Conservation (phyloP, 2,888 invertebrate species). For the Diploptera punctata region DNA sequence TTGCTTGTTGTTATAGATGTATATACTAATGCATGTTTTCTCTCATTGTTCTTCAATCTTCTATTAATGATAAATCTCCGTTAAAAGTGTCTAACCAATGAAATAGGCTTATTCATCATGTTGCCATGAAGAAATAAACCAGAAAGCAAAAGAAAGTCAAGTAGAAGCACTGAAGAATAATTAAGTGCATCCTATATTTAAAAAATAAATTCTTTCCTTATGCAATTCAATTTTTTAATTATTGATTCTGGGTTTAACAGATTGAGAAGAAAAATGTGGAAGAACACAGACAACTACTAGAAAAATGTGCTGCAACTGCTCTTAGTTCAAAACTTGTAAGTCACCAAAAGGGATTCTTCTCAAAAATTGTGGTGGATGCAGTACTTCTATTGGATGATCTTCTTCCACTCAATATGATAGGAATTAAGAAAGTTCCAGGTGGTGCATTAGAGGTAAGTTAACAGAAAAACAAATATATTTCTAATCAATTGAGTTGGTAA, state of each 20-base stretch:
- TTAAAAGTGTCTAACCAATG: too few relatives aligned
- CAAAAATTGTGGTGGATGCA: conserved; percentile 97
- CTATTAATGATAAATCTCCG: too few relatives aligned
- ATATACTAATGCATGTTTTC: too few relatives aligned
- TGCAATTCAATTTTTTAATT: too few relatives aligned
- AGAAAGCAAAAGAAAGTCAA: neutral
- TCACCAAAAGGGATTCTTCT: conserved; percentile 94
- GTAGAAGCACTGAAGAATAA: neutral
- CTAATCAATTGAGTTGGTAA: too few relatives aligned
- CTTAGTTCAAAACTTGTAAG: conserved; percentile 97
- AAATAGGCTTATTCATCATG: too few relatives aligned
- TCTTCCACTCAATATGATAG: conserved; percentile 97
- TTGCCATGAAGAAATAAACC: too few relatives aligned
- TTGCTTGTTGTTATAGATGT: too few relatives aligned
- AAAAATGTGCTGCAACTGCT: conserved; percentile 95
- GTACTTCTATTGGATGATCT: conserved; percentile 89
- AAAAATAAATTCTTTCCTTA: neutral
- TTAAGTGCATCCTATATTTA: too few relatives aligned
- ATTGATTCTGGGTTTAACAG: conserved; percentile 39
- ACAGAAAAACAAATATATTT: too few relatives aligned
- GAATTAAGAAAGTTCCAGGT: conserved; percentile 91
- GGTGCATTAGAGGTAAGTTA: conserved; percentile 59
- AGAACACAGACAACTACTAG: conserved; percentile 70
- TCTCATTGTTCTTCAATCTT: too few relatives aligned
- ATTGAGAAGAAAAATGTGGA: conserved; percentile 69